These are phyloP conservation scores for Papilio helenus DNA, from an alignment of 1,140 invertebrate species.

Conservation along the genomic window DNA sequence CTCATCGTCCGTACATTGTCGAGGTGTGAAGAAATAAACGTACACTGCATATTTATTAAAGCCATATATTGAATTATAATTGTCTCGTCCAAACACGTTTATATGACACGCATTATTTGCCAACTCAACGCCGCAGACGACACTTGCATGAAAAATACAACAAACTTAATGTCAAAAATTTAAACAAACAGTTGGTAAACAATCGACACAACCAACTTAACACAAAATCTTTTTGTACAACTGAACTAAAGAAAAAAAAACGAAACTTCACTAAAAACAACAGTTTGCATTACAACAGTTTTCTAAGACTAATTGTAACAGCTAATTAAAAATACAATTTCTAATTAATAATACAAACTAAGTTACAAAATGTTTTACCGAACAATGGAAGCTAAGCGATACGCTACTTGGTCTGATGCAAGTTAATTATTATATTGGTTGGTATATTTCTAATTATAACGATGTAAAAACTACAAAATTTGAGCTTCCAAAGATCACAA, in stretches of 20 bases:
- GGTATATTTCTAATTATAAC: constrained; percentile 50
- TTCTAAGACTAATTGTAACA: constrained; percentile 70
- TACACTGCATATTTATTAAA: constrained; percentile 61
- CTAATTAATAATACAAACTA: constrained; percentile 66
- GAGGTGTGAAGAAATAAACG: constrained; percentile 30
- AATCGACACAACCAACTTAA: constrained; percentile 4
- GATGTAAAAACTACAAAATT: constrained; percentile 75
- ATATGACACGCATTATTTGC: constrained; percentile 66
- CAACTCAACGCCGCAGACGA: constrained; percentile 28
- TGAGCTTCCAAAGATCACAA: constrained; percentile 72
- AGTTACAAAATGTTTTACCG: constrained; percentile 45
- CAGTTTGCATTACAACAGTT: constrained; percentile 53
- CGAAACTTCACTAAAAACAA: not conserved
- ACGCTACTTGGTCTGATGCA: constrained; percentile 58
- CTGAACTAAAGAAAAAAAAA: not conserved
- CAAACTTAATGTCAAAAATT: constrained; percentile 4
- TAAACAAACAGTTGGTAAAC: not conserved
- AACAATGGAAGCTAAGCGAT: constrained; percentile 48
- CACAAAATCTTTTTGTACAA: not conserved
- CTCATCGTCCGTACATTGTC: not conserved
- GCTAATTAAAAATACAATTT: constrained; percentile 60
- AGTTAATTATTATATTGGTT: constrained; percentile 43
- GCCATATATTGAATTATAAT: constrained; percentile 75
- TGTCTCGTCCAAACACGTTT: constrained; percentile 70
- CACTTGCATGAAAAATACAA: constrained; percentile 7